Evolutionary conservation across 2,888 invertebrate species (phyloP).

Genomic region (Cantharis rustica): DNA sequence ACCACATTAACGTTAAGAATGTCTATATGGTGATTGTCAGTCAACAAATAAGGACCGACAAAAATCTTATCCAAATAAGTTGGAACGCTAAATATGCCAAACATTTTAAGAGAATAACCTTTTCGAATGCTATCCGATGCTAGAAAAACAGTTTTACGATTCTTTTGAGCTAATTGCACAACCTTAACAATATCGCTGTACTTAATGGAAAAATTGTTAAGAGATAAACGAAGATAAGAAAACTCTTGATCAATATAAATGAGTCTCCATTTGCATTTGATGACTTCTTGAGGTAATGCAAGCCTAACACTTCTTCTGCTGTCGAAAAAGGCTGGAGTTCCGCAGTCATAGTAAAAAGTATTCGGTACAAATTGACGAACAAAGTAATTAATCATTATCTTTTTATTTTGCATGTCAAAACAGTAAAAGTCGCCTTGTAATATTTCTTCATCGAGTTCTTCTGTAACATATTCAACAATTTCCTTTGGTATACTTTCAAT

Average conservation of each 20-base stretch:
- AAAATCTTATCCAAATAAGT: slow-evolving; percentile 47
- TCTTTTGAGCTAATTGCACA: slow-evolving; percentile 57
- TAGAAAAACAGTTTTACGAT: slow-evolving; percentile 59
- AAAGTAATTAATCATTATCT: neutral
- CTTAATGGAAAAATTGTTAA: slow-evolving; percentile 61
- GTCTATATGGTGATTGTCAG: slow-evolving; percentile 46
- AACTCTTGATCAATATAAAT: slow-evolving; percentile 63
- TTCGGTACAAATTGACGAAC: neutral
- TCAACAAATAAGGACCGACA: slow-evolving; percentile 50
- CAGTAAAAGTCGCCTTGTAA: neutral
- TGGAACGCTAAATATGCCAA: slow-evolving; percentile 52
- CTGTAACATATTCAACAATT: neutral
- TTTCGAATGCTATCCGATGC: slow-evolving; percentile 36
- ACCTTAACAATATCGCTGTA: slow-evolving; percentile 59
- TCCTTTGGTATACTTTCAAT: neutral
- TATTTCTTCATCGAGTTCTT: neutral
- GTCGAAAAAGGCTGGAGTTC: slow-evolving; percentile 38
- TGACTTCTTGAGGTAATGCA: slow-evolving; percentile 40
- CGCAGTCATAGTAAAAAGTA: neutral
- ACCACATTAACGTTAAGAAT: slow-evolving; percentile 36
- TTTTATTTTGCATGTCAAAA: neutral
- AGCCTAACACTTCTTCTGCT: slow-evolving; percentile 55
- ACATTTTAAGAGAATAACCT: slow-evolving; percentile 40
- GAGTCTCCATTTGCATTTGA: slow-evolving; percentile 61
- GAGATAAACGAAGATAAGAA: slow-evolving; percentile 59